Base-by-base conservation (phyloP, 2,888 invertebrate genomes). In the Tillus elongatus region DNA sequence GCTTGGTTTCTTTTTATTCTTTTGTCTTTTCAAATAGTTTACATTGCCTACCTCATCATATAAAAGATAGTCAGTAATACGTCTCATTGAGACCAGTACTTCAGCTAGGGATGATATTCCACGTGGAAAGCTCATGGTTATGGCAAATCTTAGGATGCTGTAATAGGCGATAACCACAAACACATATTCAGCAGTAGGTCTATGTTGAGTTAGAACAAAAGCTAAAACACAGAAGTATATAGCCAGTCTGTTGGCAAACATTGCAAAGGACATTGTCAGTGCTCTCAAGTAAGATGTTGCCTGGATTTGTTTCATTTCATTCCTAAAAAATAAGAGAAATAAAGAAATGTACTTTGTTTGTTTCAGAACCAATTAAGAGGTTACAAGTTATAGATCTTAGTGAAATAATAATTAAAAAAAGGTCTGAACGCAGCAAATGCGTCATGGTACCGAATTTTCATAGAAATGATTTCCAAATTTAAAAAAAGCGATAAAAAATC, bases 121-220 rank as follows among this genome's bases (percentile, higher is more conserved):
- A 68, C 82, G 82, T 0, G 91, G 90, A 50, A 91, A 84, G 67
- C 85, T 89, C n/a, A 90, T 81, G 0, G 86, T 87, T 82, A 90
- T 85, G 8, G 83, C 79, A 52, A 85, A 79, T 15, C 88, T 73
- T 39, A 91, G 67, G 35, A 87, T 82, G 53, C 89, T 90, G 67
- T 86, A 90, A 61, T 89, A 83, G 4, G 90, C 83, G 9, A 88
- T 83, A 35, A 88, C 73, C 36, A 90, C 84, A 63, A 89, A 90
- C 11, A 88, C 85, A 57, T 73, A 74, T 56, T 88, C 83, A 4
- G 91, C 81, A 3, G 77, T 79, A 47, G 91, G 73, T 50, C 74
- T 63, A 47, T 80, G 67, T 15, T 80, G 79, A 1, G 77, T 67
- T 15, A 84, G 63, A 15, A 81, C 77, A 56, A 75, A 86, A 1